Evolutionary conservation across 2,888 invertebrate genomes (phyloP), one percentile per base, ranked within the genome.

Genomic region (Coleophora deauratella): DNA sequence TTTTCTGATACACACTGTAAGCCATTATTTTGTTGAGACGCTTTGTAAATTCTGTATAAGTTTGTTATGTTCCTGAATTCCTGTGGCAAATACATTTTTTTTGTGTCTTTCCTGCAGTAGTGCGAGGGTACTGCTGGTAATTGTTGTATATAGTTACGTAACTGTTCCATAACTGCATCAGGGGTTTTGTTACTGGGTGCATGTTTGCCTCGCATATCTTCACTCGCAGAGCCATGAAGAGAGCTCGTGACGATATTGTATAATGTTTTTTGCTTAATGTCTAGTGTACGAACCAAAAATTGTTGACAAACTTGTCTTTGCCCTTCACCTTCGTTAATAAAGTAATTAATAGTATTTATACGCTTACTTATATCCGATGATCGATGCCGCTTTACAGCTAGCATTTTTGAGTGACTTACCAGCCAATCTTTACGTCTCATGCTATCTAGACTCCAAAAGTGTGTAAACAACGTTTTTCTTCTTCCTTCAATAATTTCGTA

Each of bases 111-210:
- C 31, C 46, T 41, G 43, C 46, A 47, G 15, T 45, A 49, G 31
- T 50, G 47, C 4, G 44, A 50, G 9, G 50, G 47, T 21, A 50
- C 13, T 27, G 43, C 37, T 14, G 49, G 49, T 37, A 49, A 41
- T 1, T 14, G 31, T 35, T 40, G 43, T 10, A 50, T 43, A 33
- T 35, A 47, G 3, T 27, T 30, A 37, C 30, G 31, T 13, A 34
- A 43, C 30, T 36, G 27, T 14, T 35, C 33, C 12, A 15, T 45
- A 9, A 43, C 34, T 27, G 21, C 38, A 10, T 41, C 13, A 9
- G 27, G 7, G 10, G 48, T 51, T 44, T 44, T 51, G 15, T 49
- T 49, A 9, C 13, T 1, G 6, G 44, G 43, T 11, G 39, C 37
- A 31, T 11, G 9, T 41, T 44, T 46, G 15, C 48, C 47, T 13